Percentiles rank a stretch among this genome's conserved stretches.
Evolutionary conservation across 2,113 vertebrate genomes (phyloP).

Genomic region (Gulo gulo): DNA sequence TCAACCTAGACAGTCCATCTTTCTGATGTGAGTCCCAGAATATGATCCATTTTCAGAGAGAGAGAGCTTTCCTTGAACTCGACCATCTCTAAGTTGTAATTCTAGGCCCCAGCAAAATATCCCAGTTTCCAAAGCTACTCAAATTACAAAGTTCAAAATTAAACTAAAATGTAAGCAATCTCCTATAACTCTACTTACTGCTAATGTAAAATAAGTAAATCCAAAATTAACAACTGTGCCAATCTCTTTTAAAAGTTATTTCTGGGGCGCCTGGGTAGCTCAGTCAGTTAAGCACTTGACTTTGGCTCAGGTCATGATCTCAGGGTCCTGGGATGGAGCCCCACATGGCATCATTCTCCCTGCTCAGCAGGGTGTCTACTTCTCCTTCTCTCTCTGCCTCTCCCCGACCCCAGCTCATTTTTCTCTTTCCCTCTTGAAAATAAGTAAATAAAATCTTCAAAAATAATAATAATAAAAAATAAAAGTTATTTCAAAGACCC

Average conservation of each 20-base stretch:
- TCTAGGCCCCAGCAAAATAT: background rate
- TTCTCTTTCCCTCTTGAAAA: background rate
- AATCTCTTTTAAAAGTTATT: slow-evolving; percentile 35
- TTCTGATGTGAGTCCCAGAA: background rate
- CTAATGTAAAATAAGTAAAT: background rate
- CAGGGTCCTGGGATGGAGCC: background rate
- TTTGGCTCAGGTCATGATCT: background rate
- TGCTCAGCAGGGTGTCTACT: background rate
- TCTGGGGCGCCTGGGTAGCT: background rate
- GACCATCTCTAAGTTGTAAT: background rate
- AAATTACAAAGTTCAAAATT: background rate
- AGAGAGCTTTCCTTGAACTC: background rate
- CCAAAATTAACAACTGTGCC: background rate
- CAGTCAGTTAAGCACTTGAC: background rate
- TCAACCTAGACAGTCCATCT: background rate
- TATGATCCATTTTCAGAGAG: background rate
- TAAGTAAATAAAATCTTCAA: background rate
- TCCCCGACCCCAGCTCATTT: background rate
- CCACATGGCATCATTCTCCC: background rate
- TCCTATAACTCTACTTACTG: background rate
- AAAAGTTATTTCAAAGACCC: slow-evolving; percentile 1
- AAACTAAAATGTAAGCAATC: background rate
- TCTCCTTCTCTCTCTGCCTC: background rate
- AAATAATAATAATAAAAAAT: background rate
- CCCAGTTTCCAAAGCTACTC: background rate